Evolutionary conservation across 2,113 vertebrate genomes (phyloP), one percentile per base, ranked within the genome.

Genomic region (Cynoglossus semilaevis): DNA sequence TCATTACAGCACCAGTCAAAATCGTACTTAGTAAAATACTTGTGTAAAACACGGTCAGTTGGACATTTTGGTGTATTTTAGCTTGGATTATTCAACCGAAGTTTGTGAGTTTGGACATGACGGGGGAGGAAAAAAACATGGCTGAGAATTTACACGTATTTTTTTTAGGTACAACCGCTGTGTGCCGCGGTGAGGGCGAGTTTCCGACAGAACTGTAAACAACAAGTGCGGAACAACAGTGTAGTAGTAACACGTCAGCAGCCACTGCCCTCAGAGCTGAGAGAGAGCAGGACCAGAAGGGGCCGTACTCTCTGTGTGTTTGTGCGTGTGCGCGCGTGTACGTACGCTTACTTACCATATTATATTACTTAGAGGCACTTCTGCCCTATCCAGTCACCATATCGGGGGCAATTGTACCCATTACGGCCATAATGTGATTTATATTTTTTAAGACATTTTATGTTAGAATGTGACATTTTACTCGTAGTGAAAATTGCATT

Each of bases 231-330:
- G 87, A 85, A 91, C 83, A 89, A 88, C 85, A 83, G 71, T 70
- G 80, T 87, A 89, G 87, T 90, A 91, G 88, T 90, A 91, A 91
- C 89, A 92, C 91, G 85, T 90, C 90, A 91, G 88, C 86, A 88
- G 80, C 82, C 84, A 84, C 82, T 78, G 73, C 77, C 77, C 81
- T 82, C 73, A 15, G 44, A 48, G 4, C 63, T 1, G 67, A 50
- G 77, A 29, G 64, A 40, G 56, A 67, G 76, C 70, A 53, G 58
- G 67, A 80, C 82, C 72, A 76, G 76, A 45, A 85, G 76, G 76
- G 81, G 67, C 70, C 64, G 80, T 78, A 70, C 82, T 72, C 43
- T 36, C 55, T n/a, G 22, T 6, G 58, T 14, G 43, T 1, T 50
- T 35, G 2, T 10, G 53, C 5, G 38, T 41, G 38, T 4, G 38